Percentiles rank a stretch among this genome's conserved stretches.
These are phyloP conservation scores for Lota lota DNA, from an alignment of 2,113 vertebrate species.

Conservation along the genomic window DNA sequence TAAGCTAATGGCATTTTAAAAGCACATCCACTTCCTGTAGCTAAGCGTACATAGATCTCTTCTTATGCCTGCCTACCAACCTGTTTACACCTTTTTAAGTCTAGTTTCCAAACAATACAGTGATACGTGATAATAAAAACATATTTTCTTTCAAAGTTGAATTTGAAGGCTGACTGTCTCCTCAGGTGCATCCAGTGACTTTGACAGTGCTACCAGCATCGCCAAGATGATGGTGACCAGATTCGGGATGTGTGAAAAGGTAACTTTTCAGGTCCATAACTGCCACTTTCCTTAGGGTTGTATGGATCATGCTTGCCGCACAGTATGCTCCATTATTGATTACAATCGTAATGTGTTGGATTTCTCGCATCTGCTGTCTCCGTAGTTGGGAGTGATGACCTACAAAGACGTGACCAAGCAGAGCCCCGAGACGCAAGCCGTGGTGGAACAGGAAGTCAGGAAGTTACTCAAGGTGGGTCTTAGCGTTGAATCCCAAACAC, in stretches of 20 bases:
- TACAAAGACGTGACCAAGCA: constrained; percentile 82
- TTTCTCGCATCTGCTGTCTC: not conserved
- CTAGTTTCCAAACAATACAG: no score
- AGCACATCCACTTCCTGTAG: no score
- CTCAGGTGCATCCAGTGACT: constrained; percentile 94
- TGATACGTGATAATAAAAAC: no score
- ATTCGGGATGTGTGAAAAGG: constrained; percentile 98
- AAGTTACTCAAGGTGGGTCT: constrained; percentile 82
- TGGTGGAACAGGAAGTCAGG: constrained; percentile 94
- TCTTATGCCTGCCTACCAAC: no score
- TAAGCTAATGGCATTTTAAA: no score
- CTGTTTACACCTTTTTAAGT: no score
- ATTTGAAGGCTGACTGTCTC: constrained; percentile 3
- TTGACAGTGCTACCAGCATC: constrained; percentile 93
- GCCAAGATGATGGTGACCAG: constrained; percentile 94
- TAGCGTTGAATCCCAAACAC: not conserved
- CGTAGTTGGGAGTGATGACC: constrained; percentile 95
- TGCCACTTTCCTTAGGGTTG: not conserved
- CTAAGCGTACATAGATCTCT: no score
- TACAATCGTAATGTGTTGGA: not conserved
- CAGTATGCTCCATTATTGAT: not conserved
- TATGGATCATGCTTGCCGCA: not conserved
- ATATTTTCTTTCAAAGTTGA: no score
- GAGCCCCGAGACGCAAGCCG: constrained; percentile 95
- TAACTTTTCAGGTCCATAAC: constrained; percentile 43